Conservation (phyloP, 1,140 invertebrate species). For the Cotesia glomerata region DNA sequence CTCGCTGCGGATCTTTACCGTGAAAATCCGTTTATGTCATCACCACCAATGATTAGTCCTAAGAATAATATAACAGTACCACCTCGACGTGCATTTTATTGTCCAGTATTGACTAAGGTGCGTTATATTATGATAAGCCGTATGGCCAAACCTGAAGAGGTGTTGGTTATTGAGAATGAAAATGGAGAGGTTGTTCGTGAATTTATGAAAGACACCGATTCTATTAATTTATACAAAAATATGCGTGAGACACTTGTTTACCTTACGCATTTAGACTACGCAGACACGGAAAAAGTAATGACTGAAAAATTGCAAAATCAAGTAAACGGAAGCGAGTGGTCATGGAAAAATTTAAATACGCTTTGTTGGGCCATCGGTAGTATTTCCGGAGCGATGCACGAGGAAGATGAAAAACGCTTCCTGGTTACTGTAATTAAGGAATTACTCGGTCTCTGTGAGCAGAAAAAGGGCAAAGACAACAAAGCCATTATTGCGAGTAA, state of each 20-base stretch:
- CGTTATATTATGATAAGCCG: conserved; percentile 99
- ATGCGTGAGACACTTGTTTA: conserved; percentile 99
- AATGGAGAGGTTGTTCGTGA: conserved; percentile 99
- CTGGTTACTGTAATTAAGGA: conserved; percentile 99
- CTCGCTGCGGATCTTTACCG: conserved; percentile 91
- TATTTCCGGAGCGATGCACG: conserved; percentile 98
- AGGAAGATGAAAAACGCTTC: conserved; percentile 99
- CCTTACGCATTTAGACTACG: conserved; percentile 97
- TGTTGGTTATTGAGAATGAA: conserved; percentile 99
- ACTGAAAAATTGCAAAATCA: conserved; percentile 98
- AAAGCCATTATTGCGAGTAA: conserved; percentile 99
- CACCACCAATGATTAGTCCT: conserved; percentile 53
- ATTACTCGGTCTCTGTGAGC: conserved; percentile 96
- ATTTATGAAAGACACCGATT: conserved; percentile 99
- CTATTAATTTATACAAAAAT: conserved; percentile 99
- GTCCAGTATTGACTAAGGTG: conserved; percentile 85
- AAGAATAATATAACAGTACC: conserved; percentile 55
- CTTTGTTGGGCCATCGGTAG: conserved; percentile 99
- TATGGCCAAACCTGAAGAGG: conserved; percentile 99
- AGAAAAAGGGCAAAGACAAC: conserved; percentile 99
- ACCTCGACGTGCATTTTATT: conserved; percentile 74
- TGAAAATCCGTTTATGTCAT: conserved; percentile 67
- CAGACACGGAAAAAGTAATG: conserved; percentile 98
- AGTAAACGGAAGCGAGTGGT: conserved; percentile 99
- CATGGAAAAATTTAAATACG: conserved; percentile 99